Evolutionary conservation across 2,888 invertebrate species (phyloP).

Genomic region (Ectemnius cavifrons): DNA sequence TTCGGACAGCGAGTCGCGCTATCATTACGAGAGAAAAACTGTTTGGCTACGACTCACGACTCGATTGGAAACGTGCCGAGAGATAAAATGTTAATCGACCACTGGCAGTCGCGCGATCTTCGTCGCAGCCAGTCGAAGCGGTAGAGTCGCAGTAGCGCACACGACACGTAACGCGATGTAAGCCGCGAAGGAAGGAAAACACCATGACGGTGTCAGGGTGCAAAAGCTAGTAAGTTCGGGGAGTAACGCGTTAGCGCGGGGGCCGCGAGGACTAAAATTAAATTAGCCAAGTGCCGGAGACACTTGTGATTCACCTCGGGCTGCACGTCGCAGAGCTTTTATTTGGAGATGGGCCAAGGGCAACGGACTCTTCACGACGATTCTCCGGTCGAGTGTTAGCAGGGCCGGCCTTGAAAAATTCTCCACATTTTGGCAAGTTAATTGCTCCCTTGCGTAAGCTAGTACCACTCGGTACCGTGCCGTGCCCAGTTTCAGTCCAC

Average conservation of each 20-base stretch:
- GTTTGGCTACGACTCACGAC: not conserved
- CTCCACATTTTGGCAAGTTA: not conserved
- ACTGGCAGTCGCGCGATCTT: conserved; percentile 16
- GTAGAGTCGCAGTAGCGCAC: no score
- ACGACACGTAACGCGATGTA: not conserved
- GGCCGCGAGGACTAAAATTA: conserved; percentile 56
- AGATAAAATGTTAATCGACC: conserved; percentile 26
- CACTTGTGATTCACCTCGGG: conserved; percentile 60
- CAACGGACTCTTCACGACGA: conserved; percentile 58
- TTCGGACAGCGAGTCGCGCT: not conserved
- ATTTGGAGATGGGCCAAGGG: conserved; percentile 69
- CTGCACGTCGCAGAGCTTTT: conserved; percentile 45
- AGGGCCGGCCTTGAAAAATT: conserved; percentile 46
- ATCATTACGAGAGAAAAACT: not conserved
- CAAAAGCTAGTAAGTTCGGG: conserved; percentile 5
- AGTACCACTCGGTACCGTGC: not conserved
- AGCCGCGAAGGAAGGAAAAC: conserved; percentile 29
- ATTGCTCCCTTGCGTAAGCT: conserved; percentile 2
- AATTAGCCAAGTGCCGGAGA: conserved; percentile 57
- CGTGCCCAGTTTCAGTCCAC: not conserved
- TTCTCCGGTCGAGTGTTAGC: conserved; percentile 37
- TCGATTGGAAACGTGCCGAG: conserved; percentile 9
- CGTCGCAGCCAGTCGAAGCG: not conserved
- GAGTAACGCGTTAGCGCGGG: conserved; percentile 28
- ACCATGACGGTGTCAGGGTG: no score